Conservation (phyloP, 1,140 invertebrate genomes). For the Adelges cooleyi region DNA sequence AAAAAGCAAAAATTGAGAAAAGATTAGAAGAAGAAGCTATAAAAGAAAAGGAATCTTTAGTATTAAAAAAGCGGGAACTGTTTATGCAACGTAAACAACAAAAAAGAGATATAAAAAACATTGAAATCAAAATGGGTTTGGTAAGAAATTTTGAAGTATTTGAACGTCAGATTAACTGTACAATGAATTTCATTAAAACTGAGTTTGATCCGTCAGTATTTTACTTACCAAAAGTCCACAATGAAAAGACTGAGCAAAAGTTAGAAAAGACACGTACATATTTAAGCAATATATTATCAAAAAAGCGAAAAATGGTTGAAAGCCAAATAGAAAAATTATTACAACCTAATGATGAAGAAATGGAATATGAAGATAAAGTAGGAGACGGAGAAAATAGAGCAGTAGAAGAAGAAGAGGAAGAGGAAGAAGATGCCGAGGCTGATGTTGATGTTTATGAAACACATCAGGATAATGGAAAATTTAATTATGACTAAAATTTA, state of each 20-base stretch:
- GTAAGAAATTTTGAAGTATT: conserved; percentile 79
- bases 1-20: conserved; percentile 77
- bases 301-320: conserved; percentile 22
- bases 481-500: conserved; percentile 21
- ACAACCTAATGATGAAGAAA: neutral
- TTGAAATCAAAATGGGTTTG: conserved; percentile 83
- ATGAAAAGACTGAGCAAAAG: conserved; percentile 44
- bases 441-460: conserved; percentile 14
- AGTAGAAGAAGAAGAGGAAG: conserved; percentile 20
- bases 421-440: conserved; percentile 24
- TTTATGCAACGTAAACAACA: conserved; percentile 75
- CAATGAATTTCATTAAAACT: conserved; percentile 77
- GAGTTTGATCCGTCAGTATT: conserved; percentile 75
- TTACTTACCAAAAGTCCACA: conserved; percentile 68
- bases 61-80: conserved; percentile 70
- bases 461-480: neutral
- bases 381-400: conserved; percentile 10
- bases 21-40: conserved; percentile 85
- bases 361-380: conserved; percentile 15
- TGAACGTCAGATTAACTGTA: conserved; percentile 63
- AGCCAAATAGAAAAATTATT: conserved; percentile 21
- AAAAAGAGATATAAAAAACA: conserved; percentile 70
- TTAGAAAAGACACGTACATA: conserved; percentile 34
- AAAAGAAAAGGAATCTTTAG: conserved; percentile 72
- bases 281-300: conserved; percentile 15